Evolutionary conservation across 2,888 invertebrate species (phyloP).

Genomic region (Leptinotarsa tumamoca): DNA sequence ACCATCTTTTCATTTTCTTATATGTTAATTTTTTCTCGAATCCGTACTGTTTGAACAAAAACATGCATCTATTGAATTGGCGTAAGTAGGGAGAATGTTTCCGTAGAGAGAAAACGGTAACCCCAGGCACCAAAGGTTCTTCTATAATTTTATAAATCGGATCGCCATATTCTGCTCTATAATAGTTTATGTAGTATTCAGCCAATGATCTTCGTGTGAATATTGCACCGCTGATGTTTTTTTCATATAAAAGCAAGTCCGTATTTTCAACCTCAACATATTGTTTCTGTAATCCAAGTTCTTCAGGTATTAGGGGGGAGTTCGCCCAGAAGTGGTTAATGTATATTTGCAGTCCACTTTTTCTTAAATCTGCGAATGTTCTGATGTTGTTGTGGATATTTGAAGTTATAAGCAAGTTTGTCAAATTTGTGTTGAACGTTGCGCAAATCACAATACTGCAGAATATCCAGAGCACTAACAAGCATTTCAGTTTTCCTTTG

Average conservation of each 20-base stretch:
- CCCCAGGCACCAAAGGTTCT: constrained; percentile 33
- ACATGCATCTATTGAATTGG: not conserved
- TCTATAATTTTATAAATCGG: constrained; percentile 33
- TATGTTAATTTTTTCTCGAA: not conserved
- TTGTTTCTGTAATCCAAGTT: constrained; percentile 21
- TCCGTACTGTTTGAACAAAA: not conserved
- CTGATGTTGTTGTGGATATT: not conserved
- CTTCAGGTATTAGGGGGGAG: not conserved
- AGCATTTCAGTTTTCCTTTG: constrained; percentile 16
- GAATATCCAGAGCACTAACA: constrained; percentile 30
- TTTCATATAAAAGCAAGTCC: not conserved
- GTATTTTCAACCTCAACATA: constrained; percentile 1
- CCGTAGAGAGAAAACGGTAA: constrained; percentile 32
- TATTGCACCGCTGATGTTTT: constrained; percentile 10
- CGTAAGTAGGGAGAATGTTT: constrained; percentile 33
- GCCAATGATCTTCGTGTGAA: constrained; percentile 3
- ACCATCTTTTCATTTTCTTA: not conserved
- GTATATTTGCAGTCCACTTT: constrained; percentile 21
- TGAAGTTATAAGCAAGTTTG: constrained; percentile 21
- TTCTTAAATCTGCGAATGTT: constrained; percentile 20
- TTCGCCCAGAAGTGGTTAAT: not conserved
- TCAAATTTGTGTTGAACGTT: constrained; percentile 23
- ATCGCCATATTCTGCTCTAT: constrained; percentile 10
- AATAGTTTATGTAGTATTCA: not conserved
- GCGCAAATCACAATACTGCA: constrained; percentile 10